Evolutionary conservation across 2,888 invertebrate species (phyloP), one percentile per base, ranked within the genome.

Genomic region (Buathra laborator): DNA sequence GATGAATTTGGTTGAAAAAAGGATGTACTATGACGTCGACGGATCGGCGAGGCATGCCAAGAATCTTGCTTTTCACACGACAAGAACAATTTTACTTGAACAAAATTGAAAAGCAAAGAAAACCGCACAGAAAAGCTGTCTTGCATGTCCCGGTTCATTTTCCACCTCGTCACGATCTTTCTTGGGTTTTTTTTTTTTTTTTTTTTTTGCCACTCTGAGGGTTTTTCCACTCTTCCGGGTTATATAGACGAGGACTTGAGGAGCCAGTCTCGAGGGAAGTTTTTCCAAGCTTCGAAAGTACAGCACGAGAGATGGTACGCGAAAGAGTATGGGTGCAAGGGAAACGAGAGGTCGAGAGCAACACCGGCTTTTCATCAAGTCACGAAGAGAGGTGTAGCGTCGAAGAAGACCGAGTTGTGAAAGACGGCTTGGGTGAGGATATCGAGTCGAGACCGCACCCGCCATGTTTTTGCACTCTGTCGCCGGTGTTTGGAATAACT

Each of bases 351-450:
- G 68, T 70, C 51, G 74, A 71, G 82, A 59, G 81, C 83, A 76
- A 75, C 84, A 78, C 70, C 82, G 80, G 81, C 83, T 84, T 84
- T 86, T 84, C 85, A 85, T 84, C 83, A 84, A 76, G 67, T 59
- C 56, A 81, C 72, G 56, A 67, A 66, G 77, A 62, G 68, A 66
- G 64, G 53, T 64, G 62, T 76, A 66, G 59, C 68, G 75, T 44
- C 70, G 67, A 77, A 48, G 74, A 83, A 82, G 68, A 80, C 66
- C 56, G 53, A 46, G 32, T 64, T 67, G 81, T 64, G 79, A 75
- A 75, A 72, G 76, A 80, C 75, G 64, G 72, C 77, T 83, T 81
- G 67, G 62, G 46, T 56, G 62, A 62, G 78, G 83, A 83, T 85
- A 86, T 86, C 87, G 82, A 81, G 76, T 74, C 71, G 71, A 77